Conservation (phyloP, 2,113 vertebrate species). For the Anarrhichthys ocellatus region DNA sequence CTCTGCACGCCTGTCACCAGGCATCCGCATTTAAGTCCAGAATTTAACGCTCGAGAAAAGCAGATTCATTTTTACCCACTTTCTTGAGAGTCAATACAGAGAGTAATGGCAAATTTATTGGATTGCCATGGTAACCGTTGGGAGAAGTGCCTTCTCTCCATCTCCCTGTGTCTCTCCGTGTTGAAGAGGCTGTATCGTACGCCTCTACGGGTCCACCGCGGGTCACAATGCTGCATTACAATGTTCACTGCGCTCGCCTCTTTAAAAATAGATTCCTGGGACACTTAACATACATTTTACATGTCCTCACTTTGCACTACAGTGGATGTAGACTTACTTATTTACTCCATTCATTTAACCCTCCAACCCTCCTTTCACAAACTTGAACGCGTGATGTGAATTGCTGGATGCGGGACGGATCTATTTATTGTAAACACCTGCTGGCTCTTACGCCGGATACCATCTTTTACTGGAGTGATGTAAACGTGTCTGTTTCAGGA, state of each 20-base stretch:
- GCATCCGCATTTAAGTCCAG: constrained; percentile 76
- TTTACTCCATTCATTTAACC: constrained; percentile 43
- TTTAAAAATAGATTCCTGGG: constrained; percentile 51
- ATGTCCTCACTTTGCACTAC: constrained; percentile 39
- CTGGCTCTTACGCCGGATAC: neutral
- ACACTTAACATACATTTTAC: constrained; percentile 66
- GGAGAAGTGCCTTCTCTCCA: constrained; percentile 59
- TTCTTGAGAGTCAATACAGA: constrained; percentile 75
- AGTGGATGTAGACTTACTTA: constrained; percentile 16
- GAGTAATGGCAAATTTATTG: constrained; percentile 61
- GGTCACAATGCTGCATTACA: constrained; percentile 53
- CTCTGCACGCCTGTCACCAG: constrained; percentile 73
- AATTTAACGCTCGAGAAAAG: constrained; percentile 72
- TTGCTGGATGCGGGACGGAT: constrained; percentile 5
- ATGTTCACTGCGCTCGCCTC: constrained; percentile 6
- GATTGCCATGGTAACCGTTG: constrained; percentile 80
- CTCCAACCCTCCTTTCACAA: neutral
- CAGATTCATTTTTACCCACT: constrained; percentile 74
- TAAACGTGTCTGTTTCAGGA: neutral
- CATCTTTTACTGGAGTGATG: constrained; percentile 3
- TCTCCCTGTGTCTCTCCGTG: constrained; percentile 42
- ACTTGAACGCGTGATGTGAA: neutral
- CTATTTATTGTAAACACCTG: constrained; percentile 4
- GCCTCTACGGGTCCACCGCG: constrained; percentile 50
- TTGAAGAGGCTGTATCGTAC: constrained; percentile 56